A percentile compares a stretch with the other conserved stretches of the same genome.
Conservation (phyloP, 2,888 invertebrate genomes). For the Pecten maximus region DNA sequence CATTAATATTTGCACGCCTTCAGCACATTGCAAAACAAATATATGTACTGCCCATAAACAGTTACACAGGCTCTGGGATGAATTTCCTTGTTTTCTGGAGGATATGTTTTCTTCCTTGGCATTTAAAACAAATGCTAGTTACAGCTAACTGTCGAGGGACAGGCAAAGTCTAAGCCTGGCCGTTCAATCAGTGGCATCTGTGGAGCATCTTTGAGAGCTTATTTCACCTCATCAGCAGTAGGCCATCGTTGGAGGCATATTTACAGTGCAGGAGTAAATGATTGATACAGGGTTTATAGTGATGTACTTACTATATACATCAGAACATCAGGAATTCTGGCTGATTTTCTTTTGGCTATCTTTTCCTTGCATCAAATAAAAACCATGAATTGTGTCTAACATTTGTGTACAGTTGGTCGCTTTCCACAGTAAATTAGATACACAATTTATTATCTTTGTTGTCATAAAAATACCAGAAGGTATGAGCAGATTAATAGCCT, state of each 20-base stretch:
- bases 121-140: not conserved
- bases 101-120: not conserved
- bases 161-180: not conserved
- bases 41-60: not conserved
- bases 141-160: not conserved
- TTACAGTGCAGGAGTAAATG: conserved; percentile 16
- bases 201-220: not conserved
- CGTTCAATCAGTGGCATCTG: not conserved
- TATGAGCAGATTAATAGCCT: not conserved
- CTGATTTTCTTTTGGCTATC: not conserved
- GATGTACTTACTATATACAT: not conserved
- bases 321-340: not conserved
- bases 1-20: conserved; percentile 10
- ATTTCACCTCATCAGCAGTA: not conserved
- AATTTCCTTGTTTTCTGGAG: not conserved
- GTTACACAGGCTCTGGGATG: not conserved
- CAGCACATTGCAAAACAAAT: not conserved
- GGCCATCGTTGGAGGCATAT: not conserved
- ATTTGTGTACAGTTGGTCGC: not conserved
- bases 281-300: not conserved
- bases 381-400: not conserved
- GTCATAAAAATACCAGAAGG: conserved; percentile 11
- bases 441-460: conserved; percentile 18
- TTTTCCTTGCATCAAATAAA: not conserved
- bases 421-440: conserved; percentile 2